phyloP scores from a whole-genome alignment of 2,888 invertebrate species.

The Adineta ricciae region DNA sequence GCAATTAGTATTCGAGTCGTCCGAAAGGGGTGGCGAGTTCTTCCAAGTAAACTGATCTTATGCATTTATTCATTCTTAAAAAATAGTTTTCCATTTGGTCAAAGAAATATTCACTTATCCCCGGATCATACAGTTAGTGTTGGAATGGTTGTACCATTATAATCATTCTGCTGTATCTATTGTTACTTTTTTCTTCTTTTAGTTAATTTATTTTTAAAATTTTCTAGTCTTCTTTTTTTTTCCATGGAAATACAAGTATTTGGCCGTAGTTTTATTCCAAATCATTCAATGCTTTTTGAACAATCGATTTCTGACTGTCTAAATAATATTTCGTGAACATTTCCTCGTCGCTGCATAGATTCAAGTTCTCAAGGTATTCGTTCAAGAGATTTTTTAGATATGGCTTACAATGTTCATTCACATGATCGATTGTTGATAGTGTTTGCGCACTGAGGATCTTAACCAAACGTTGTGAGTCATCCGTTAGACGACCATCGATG shows the following conservation, averaged over 20 bases:
- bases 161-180: not conserved
- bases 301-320: not conserved
- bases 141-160: constrained; percentile 1
- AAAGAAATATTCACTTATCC: not conserved
- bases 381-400: not conserved
- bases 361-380: not conserved
- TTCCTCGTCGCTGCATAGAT: not conserved
- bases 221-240: not conserved
- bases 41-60: not conserved
- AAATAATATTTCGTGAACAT: not conserved
- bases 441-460: not conserved
- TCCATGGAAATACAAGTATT: not conserved
- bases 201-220: not conserved
- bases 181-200: not conserved
- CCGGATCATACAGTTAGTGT: not conserved
- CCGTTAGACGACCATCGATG: not conserved
- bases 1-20: not conserved
- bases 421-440: not conserved
- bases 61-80: not conserved
- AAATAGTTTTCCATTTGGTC: not conserved
- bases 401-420: not conserved
- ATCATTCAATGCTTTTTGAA: not conserved
- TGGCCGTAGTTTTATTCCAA: not conserved
- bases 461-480: not conserved
- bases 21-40: not conserved